Evolutionary conservation across 1,140 invertebrate genomes (phyloP).

Genomic region (Cephus cinctus): DNA sequence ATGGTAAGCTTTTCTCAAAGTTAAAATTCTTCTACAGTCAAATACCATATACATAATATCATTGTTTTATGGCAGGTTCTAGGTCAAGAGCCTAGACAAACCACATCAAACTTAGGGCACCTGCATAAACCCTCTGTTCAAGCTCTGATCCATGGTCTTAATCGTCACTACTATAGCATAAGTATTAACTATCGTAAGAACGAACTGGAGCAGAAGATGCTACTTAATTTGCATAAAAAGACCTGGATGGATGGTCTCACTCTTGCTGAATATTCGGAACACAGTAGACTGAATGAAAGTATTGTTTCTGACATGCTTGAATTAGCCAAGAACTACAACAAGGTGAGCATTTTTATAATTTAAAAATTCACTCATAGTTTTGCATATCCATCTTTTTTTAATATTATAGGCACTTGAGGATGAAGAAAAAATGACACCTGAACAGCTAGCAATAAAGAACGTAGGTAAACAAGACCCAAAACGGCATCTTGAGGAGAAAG

Average conservation of each 20-base stretch:
- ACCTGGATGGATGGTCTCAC: conserved; percentile 99
- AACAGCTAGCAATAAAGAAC: conserved; percentile 99
- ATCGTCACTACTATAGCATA: conserved; percentile 99
- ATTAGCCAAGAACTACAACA: conserved; percentile 97
- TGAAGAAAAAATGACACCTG: conserved; percentile 99
- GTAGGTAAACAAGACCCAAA: conserved; percentile 99
- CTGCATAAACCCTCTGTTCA: conserved; percentile 99
- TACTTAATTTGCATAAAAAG: conserved; percentile 98
- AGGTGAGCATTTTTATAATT: conserved; percentile 59
- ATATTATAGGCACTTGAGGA: conserved; percentile 81
- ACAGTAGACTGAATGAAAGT: conserved; percentile 88
- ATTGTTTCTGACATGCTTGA: conserved; percentile 97
- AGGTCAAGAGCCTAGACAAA: conserved; percentile 97
- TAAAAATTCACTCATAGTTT: conserved; percentile 1
- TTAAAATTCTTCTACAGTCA: not conserved
- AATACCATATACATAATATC: not conserved
- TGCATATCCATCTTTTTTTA: conserved; percentile 9
- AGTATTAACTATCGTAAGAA: conserved; percentile 99
- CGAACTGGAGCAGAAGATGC: conserved; percentile 99
- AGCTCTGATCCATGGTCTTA: conserved; percentile 97
- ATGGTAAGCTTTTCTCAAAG: conserved; percentile 63
- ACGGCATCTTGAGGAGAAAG: conserved; percentile 98
- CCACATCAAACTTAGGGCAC: conserved; percentile 98
- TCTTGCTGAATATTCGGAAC: conserved; percentile 91
- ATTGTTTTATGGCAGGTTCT: conserved; percentile 61